Evolutionary conservation across 2,113 vertebrate genomes (phyloP), one percentile per base, ranked within the genome.

Genomic region (Ramphastos sulfuratus): DNA sequence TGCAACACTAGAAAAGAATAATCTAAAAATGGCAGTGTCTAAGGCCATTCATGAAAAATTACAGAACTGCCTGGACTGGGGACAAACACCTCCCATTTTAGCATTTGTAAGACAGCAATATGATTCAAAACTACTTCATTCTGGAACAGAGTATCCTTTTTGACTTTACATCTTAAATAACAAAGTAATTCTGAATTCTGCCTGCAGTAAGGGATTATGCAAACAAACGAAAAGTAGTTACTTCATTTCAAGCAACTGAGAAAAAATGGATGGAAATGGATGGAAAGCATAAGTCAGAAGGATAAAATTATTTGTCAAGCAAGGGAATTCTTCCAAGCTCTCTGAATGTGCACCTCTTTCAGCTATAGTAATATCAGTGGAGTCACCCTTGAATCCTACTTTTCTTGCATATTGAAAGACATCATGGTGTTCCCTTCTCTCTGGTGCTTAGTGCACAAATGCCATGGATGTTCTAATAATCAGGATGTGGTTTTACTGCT

Each of bases 391-490:
- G 61, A 85, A 90, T 56, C 12, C 10, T 46, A 31, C 67, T 23
- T 63, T 82, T 73, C 39, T 79, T 54, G 52, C 39, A 91, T 48
- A 83, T 74, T 24, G 19, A 24, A 58, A 72, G 64, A 8, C 15
- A 10, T 31, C 33, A 15, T 3, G 3, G 12, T 31, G 28, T 5
- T 78, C 27, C 12, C 37, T 82, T 65, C n/a, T 37, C 42, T 66
- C 42, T 39, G 10, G 27, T 61, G 31, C 8, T 65, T 69, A 37
- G 3, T 33, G 28, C 4, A 2, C 12, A 69, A 52, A 12, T 19
- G 18, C 19, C 31, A 23, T 1, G 1, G 17, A 10, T 14, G 35
- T 52, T 6, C 59, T 14, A 27, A 23, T 16, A 27, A 44, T 0
- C n/a, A 25, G 19, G 46, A 82, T 59, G 6, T 25, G 27, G 16